phyloP scores from a whole-genome alignment of 1,140 invertebrate genomes.

The Formica exsecta region DNA sequence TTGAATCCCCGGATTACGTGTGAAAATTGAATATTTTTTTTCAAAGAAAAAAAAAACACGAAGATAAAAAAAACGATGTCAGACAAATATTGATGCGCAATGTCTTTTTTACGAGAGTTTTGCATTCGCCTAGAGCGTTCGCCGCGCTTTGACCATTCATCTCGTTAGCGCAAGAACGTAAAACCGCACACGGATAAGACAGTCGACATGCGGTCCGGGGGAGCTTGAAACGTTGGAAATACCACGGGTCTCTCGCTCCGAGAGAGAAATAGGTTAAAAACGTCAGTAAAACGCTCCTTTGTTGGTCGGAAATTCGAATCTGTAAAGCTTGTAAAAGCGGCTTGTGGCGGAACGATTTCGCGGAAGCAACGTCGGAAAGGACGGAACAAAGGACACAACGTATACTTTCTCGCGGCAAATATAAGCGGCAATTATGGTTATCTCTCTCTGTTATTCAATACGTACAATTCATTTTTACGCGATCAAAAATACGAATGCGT shows the following conservation, averaged over 20 bases:
- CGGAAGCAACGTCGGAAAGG: constrained; percentile 11
- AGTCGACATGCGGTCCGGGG: background rate
- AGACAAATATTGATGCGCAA: background rate
- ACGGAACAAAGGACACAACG: constrained; percentile 23
- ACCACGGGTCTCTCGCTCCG: background rate
- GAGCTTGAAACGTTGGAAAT: constrained; percentile 30
- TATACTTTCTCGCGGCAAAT: constrained; percentile 14
- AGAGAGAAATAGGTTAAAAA: constrained; percentile 51
- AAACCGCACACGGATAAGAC: constrained; percentile 37
- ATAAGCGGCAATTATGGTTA: constrained; percentile 43
- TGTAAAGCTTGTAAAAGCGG: constrained; percentile 52
- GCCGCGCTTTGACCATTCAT: constrained; percentile 50
- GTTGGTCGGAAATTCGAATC: constrained; percentile 56
- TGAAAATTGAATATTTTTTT: constrained; percentile 37
- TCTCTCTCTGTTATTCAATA: constrained; percentile 7
- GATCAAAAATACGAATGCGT: background rate
- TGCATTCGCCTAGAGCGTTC: constrained; percentile 8
- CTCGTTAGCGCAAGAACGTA: constrained; percentile 37
- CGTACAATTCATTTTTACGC: background rate
- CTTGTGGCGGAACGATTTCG: background rate
- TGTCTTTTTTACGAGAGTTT: background rate
- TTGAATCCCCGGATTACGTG: constrained; percentile 26
- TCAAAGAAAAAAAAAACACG: background rate
- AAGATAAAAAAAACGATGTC: background rate
- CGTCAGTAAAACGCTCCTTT: constrained; percentile 47